Conservation (phyloP, 2,113 vertebrate species). For the Desmodus rotundus region DNA sequence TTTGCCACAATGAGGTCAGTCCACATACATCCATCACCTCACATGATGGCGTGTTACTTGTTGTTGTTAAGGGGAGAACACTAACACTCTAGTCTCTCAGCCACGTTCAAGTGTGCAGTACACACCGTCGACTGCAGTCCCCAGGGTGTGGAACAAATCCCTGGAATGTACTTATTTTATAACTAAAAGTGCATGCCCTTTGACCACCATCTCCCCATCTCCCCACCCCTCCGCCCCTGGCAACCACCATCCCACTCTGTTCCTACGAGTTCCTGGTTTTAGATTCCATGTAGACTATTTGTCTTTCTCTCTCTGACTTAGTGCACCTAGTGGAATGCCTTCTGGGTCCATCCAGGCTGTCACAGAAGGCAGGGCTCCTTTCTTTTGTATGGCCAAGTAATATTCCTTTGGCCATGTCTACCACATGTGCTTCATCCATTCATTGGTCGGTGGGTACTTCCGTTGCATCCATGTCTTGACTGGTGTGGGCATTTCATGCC, state of each 20-base stretch:
- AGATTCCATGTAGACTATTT: background rate
- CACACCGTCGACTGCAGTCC: background rate
- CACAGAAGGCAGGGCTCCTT: background rate
- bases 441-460: no score
- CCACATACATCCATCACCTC: background rate
- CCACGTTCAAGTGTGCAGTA: background rate
- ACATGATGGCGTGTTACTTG: background rate
- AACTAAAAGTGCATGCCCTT: background rate
- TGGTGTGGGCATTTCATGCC: background rate
- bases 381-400: background rate
- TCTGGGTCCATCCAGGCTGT: background rate
- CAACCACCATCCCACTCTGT: background rate
- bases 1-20: background rate
- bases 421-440: background rate
- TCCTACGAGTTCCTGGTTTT: background rate
- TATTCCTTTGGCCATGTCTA: background rate
- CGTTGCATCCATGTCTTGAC: no score
- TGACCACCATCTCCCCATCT: background rate
- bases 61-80: background rate
- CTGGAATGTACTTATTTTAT: background rate
- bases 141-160: no score
- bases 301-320: background rate
- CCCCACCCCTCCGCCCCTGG: no score
- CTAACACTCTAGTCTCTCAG: background rate
- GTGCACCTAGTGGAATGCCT: background rate